These are phyloP conservation scores for Allobates femoralis DNA, from an alignment of 2,797 vertebrate genomes.

Conservation along the genomic window DNA sequence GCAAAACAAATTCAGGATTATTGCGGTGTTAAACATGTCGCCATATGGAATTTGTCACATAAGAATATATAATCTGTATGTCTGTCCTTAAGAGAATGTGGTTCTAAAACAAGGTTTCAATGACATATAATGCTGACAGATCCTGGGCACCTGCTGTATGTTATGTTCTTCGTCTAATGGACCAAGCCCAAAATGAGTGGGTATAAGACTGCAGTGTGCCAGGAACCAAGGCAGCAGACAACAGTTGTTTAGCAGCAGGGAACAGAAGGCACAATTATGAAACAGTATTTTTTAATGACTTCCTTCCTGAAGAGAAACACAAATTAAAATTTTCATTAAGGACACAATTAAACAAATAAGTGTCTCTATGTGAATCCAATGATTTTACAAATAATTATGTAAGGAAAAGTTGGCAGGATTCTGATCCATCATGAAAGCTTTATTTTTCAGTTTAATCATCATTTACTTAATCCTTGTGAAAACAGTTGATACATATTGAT, in stretches of 20 bases:
- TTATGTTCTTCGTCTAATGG: conserved; percentile 8
- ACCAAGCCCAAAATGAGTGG: conserved; percentile 16
- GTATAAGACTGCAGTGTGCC: conserved; percentile 5
- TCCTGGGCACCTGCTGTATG: conserved; percentile 2
- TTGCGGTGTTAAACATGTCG: not conserved
- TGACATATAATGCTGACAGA: not conserved
- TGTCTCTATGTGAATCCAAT: conserved; percentile 36
- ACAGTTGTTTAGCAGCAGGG: conserved; percentile 33
- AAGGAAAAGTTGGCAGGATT: conserved; percentile 5
- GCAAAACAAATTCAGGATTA: not conserved
- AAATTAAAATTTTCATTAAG: conserved; percentile 44
- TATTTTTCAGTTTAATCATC: not conserved
- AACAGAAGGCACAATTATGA: conserved; percentile 47
- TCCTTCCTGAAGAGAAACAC: conserved; percentile 27
- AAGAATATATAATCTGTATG: not conserved
- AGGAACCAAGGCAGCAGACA: conserved; percentile 38
- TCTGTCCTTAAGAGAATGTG: not conserved
- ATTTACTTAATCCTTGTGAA: not conserved
- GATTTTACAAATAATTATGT: conserved; percentile 27
- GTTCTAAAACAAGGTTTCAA: not conserved
- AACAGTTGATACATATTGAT: not conserved
- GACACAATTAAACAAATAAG: conserved; percentile 41
- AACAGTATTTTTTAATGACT: conserved; percentile 19
- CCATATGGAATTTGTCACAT: not conserved
- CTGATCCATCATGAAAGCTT: conserved; percentile 3